Conservation (phyloP, 2,797 vertebrate genomes). For the Apodemus agrarius region DNA sequence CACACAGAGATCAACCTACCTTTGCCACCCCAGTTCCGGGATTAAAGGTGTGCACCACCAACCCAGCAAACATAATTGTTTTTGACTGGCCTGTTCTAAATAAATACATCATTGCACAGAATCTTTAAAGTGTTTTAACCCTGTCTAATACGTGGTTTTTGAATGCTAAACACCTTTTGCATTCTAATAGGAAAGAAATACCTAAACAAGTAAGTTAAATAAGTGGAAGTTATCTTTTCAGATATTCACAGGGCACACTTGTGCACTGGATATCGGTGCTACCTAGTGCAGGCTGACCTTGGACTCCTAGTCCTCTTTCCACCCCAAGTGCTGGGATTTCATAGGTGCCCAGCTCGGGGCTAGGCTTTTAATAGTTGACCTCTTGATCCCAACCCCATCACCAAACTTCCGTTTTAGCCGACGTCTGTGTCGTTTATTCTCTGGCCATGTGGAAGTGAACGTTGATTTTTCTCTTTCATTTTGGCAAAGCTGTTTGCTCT, state of each 20-base stretch:
- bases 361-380: not conserved
- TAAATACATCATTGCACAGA: not conserved
- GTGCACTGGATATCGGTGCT: not conserved
- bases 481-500: not conserved
- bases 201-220: not conserved
- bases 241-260: not conserved
- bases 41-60: not conserved
- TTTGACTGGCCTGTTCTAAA: not conserved
- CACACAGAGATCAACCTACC: not conserved
- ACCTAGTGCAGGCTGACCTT: not conserved
- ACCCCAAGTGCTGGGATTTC: not conserved
- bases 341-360: not conserved
- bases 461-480: constrained; percentile 20
- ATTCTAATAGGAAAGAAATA: not conserved
- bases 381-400: not conserved
- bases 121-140: not conserved
- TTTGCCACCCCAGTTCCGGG: not conserved
- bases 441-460: not conserved
- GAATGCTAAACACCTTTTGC: not conserved
- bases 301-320: not conserved
- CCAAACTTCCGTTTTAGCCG: not conserved
- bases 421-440: not conserved
- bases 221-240: not conserved
- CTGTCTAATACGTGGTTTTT: not conserved
- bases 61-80: not conserved